Conservation (phyloP, 2,888 invertebrate genomes). For the Lycocerus yunnanus region DNA sequence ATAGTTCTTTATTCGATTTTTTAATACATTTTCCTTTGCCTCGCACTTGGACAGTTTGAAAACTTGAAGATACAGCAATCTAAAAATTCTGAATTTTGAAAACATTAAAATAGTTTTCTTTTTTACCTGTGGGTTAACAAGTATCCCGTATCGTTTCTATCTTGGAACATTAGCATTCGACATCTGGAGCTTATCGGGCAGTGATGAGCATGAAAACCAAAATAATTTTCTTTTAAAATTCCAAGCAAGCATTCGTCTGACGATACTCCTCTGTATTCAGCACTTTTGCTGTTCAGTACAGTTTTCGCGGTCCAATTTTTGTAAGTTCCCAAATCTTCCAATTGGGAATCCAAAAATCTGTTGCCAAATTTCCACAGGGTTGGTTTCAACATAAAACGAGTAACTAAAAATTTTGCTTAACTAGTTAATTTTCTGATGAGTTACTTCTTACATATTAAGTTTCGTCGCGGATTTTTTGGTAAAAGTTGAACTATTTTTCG, state of each 20-base stretch:
- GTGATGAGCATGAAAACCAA: conserved; percentile 8
- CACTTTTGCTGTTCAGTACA: conserved; percentile 36
- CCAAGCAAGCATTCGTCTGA: conserved; percentile 42
- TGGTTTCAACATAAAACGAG: background rate
- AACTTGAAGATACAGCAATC: conserved; percentile 43
- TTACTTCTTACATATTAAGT: conserved; percentile 38
- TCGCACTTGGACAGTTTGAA: conserved; percentile 32
- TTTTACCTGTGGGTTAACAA: conserved; percentile 43
- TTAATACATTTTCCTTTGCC: background rate
- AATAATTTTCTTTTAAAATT: conserved; percentile 32
- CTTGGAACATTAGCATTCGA: conserved; percentile 40
- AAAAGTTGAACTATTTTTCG: conserved; percentile 30
- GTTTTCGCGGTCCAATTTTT: conserved; percentile 38
- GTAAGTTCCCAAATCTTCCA: conserved; percentile 39
- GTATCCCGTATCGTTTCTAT: conserved; percentile 42
- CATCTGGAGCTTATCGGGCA: conserved; percentile 37
- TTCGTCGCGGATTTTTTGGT: conserved; percentile 35
- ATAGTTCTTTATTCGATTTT: conserved; percentile 30
- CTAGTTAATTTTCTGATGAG: background rate
- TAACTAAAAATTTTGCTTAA: background rate
- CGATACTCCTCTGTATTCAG: conserved; percentile 38
- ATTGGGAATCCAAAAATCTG: conserved; percentile 1
- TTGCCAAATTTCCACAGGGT: background rate
- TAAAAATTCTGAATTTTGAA: conserved; percentile 7
- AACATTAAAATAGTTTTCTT: background rate